Base-by-base conservation (phyloP, 2,888 invertebrate genomes). In the Coremacera marginata region DNA sequence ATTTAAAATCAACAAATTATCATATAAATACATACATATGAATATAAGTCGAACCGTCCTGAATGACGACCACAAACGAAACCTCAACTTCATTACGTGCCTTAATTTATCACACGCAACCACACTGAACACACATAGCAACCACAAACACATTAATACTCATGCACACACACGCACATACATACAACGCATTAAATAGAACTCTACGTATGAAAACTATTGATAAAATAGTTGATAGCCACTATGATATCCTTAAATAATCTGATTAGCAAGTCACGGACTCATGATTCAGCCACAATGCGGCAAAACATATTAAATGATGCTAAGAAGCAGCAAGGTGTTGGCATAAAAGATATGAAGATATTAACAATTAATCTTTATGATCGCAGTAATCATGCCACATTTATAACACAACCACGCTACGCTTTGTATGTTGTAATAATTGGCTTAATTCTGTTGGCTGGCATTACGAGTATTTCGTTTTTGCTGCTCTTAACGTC, bases 221-320 rank as follows among this genome's bases (percentile, higher is more conserved):
- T 27, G 60, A 60, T 22, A 14, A 22, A 60, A 60, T 27, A 27
- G 27, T 60, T 27, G 60, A 60, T 22, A 60, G 25, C 22, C 60
- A 60, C 60, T 27, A 27, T 27, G 27, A 60, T 60, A 27, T 60
- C 27, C 60, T 60, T 60, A 27, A 60, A 27, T 60, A 60, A 60
- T 60, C 60, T 60, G 60, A 60, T 60, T 60, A 60, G 60, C 60
- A 27, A 27, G 25, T 60, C 27, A 60, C 16, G 25, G 60, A 60
- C 27, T 60, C 60, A 11, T 27, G 27, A 27, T 11, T 14, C 25
- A 60, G 27, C 60, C 60, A 60, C 60, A 27, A 27, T 22, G 22
- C 60, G 14, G 25, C 25, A 60, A 16, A 60, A 27, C 60, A 16
- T 27, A 25, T 27, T 60, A 60, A 60, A 60, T 2, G 60, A 60